Base-by-base conservation (phyloP, 2,113 vertebrate genomes). In the Monarcha castaneiventris region DNA sequence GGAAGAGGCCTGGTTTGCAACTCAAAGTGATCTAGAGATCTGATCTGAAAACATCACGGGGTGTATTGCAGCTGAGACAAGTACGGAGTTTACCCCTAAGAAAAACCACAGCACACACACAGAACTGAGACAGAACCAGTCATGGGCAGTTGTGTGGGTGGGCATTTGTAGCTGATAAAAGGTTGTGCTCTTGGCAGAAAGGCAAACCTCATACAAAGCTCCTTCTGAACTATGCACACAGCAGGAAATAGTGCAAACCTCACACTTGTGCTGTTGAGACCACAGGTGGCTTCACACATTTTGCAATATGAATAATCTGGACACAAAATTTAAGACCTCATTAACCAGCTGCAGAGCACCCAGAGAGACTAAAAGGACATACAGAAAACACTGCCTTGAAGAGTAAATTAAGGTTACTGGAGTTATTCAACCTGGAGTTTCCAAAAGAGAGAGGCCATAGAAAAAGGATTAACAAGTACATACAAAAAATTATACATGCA, bases 401-500 rank as follows among this genome's bases (percentile, higher is more conserved):
- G 19, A 69, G 49, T 12, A 56, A 73, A 69, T 19, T 10, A 43
- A 64, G 49, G 13, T 33, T 37, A 54, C 7, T 54, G 8, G 19
- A 86, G 23, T 39, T 54, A 48, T 8, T 77, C 37, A 41, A n/a
- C 23, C 13, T 18, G 25, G 18, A 67, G 22, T 37, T 37, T 39
- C 35, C 37, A 25, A 58, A 79, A 72, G 10, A 81, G 35, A 68
- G 13, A 35, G 11, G 18, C 49, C 9, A 27, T 0, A 12, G 26
- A 43, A 44, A 11, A 75, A 89, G 10, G 21, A 66, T n/a, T 23
- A 43, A 15, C 11, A 90, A 62, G 13, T 27, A 80, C 6, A 11
- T 11, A 32, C 61, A 85, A n/a, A 30, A 13, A 5, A 6, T 4
- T 17, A 13, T 1, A 66, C 2, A 15, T 3, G 7, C 6, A 62